Evolutionary conservation across 2,797 vertebrate species (phyloP).

Genomic region (Pseudotriccus pelzelni): DNA sequence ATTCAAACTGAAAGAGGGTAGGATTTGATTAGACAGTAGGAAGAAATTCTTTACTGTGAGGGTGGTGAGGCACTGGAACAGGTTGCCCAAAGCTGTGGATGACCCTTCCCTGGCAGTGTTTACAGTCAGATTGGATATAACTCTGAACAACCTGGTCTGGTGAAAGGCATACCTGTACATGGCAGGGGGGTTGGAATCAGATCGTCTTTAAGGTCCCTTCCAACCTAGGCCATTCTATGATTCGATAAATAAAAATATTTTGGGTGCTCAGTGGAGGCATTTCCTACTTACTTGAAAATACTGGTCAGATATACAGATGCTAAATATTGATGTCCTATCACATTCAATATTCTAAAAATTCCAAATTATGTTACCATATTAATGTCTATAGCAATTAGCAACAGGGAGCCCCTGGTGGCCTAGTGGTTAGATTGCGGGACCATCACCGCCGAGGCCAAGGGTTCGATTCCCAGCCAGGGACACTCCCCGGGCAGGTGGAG

Average conservation of each 20-base stretch:
- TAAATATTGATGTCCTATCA: neutral
- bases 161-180: neutral
- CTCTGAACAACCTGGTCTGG: neutral
- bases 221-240: neutral
- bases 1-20: neutral
- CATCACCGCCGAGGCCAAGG: too few relatives aligned
- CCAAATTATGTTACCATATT: conserved; percentile 16
- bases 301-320: neutral
- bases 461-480: too few relatives aligned
- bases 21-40: neutral
- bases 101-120: neutral
- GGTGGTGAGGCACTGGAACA: neutral
- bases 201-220: neutral
- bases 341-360: conserved; percentile 27
- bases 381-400: conserved; percentile 59
- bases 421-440: too few relatives aligned
- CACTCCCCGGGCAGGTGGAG: too few relatives aligned
- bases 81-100: neutral
- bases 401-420: too few relatives aligned
- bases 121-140: neutral
- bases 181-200: neutral
- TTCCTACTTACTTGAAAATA: conserved; percentile 36
- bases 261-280: neutral
- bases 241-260: neutral
- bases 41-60: neutral